Evolutionary conservation across 2,113 vertebrate genomes (phyloP).

Genomic region (Mormyrus iriodes): DNA sequence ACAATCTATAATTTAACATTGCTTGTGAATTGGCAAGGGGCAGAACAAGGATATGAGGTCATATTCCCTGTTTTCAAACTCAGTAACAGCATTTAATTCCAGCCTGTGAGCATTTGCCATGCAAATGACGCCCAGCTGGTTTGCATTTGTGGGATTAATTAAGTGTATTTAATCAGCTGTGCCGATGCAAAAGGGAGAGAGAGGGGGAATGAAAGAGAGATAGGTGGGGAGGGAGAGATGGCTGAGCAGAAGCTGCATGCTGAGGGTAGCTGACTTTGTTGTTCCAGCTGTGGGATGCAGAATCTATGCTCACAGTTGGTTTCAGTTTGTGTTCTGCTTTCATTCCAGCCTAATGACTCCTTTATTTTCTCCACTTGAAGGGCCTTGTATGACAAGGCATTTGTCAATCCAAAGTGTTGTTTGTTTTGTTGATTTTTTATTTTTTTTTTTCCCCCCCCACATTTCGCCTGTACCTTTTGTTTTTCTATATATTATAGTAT

Average conservation of each 20-base stretch:
- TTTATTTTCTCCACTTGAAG: neutral
- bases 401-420: neutral
- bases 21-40: neutral
- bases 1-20: neutral
- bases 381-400: neutral
- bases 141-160: neutral
- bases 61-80: neutral
- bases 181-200: neutral
- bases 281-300: neutral
- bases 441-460: neutral
- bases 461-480: too few relatives aligned
- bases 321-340: neutral
- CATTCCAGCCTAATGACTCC: neutral
- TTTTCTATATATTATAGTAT: slow-evolving; percentile 2
- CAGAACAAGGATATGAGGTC: neutral
- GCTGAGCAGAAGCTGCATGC: neutral
- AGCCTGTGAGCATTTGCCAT: neutral
- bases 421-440: neutral
- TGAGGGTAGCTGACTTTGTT: neutral
- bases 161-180: slow-evolving; percentile 11
- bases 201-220: neutral
- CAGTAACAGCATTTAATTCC: slow-evolving; percentile 7
- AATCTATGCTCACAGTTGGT: neutral
- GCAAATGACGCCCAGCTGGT: slow-evolving; percentile 12
- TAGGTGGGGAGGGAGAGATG: neutral